Evolutionary conservation across 2,888 invertebrate genomes (phyloP), one percentile per base, ranked within the genome.

Genomic region (Polyploca ridens): DNA sequence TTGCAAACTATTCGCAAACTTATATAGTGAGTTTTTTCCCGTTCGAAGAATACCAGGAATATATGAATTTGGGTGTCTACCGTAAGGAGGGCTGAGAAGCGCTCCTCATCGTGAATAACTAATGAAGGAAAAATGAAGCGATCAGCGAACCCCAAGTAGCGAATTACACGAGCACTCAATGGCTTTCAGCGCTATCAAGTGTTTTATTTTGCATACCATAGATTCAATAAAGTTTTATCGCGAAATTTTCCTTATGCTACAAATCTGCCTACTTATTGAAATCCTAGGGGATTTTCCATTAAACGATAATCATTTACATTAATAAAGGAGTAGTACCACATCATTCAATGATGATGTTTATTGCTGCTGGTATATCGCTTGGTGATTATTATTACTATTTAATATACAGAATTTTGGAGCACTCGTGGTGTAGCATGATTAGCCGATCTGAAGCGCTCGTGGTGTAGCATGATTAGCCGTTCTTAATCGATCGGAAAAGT

Each of bases 1-100:
- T 85, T 84, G 82, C 84, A 77, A 85, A 86, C 86, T 87, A 86
- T 87, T 86, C 85, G 76, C 79, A 74, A 86, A 86, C 76, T 88
- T 85, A 81, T 81, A 83, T 85, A 85, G 83, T 82, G 79, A 84
- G 76, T 77, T 82, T 83, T 85, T 83, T 83, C 80, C 78, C 77
- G 71, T 84, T 84, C 78, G 77, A 81, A 84, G 76, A 82, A 82
- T 76, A 73, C 69, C 66, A 70, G 73, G 69, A 71, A 77, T 46
- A 77, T 78, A 79, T 72, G 79, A 83, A 82, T 85, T 80, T 70
- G 64, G 59, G 64, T 62, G 70, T 71, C 66, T 63, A 69, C 72
- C 70, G 64, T 72, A 68, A 74, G 70, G 72, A 74, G 71, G 72
- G 72, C 75, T 75, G 65, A 68, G 66, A 27, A 54, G 62, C 71